Percentiles rank a stretch among this genome's conserved stretches.
phyloP scores from a whole-genome alignment of 2,888 invertebrate genomes.

The Charanyca ferruginea region DNA sequence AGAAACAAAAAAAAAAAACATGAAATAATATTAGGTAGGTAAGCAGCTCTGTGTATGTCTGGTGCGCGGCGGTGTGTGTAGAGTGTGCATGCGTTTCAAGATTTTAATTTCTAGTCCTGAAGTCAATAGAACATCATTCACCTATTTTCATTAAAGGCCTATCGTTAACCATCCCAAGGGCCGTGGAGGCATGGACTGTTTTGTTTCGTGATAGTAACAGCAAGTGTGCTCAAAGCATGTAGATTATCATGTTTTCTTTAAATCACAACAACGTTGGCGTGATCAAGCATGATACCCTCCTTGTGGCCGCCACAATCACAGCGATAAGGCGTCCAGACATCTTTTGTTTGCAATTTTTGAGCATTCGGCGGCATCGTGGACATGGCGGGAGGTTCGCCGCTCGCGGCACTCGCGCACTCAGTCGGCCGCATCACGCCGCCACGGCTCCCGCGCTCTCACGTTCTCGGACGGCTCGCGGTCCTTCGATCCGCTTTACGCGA shows the following conservation, averaged over 20 bases:
- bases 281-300: slow-evolving; percentile 58
- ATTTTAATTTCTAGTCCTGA: background rate
- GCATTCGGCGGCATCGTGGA: slow-evolving; percentile 69
- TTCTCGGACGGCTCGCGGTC: slow-evolving; percentile 59
- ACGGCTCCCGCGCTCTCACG: slow-evolving; percentile 70
- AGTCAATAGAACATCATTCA: background rate
- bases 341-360: slow-evolving; percentile 76
- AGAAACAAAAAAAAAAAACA: no score
- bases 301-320: slow-evolving; percentile 49
- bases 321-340: slow-evolving; percentile 69
- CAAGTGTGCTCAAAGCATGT: slow-evolving; percentile 16
- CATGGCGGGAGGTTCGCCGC: slow-evolving; percentile 63
- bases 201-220: slow-evolving; percentile 9
- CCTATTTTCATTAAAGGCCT: background rate
- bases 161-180: background rate
- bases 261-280: slow-evolving; percentile 41
- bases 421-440: slow-evolving; percentile 73
- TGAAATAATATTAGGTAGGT: no score
- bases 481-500: slow-evolving; percentile 60
- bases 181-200: background rate
- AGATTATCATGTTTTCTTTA: slow-evolving; percentile 33
- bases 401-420: slow-evolving; percentile 66
- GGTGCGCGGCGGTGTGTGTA: no score
- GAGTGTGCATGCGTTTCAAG: no score
- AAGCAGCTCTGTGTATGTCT: no score